Base-by-base conservation (phyloP, 2,797 vertebrate genomes). In the Myotis pilosus region DNA sequence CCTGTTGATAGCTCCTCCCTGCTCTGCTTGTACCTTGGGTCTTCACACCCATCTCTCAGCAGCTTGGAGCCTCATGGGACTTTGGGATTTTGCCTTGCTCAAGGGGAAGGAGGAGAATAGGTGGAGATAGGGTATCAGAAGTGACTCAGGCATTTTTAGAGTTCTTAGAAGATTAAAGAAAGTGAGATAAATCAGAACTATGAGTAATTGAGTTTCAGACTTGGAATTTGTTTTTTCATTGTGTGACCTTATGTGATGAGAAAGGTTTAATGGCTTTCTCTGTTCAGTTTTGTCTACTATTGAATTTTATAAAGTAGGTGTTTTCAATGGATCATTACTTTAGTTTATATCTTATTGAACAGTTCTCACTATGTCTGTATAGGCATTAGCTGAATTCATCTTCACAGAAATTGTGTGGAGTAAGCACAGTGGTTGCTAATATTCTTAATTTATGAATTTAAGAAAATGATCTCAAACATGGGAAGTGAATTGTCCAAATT, bases 251-350 rank as follows among this genome's bases (percentile, higher is more conserved):
- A 25, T 4, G 7, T 69, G 71, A 88, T 3, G 20, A 68, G 62
- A 79, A 91, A 81, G 30, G 13, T 36, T 89, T 88, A 79, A 60
- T 53, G 57, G 19, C 25, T 88, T 92, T 93, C 68, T 94, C 19
- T 6, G 41, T 87, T 94, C 41, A 53, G 6, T 88, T 91, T 87
- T 95, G 66, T 76, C 55, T 36, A 25, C 36, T 62, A 66, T 30
- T 89, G 47, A 93, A 47, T 84, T 91, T 95, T 72, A 90, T 74
- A 20, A 82, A 75, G 57, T 38, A 5, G 51, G 72, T 82, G 1
- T 87, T 87, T 16, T 69, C 30, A 74, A 80, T 53, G 23, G 68
- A 28, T 74, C 16, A 25, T 88, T 92, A 93, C 36, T 86, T 94
- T 83, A 68, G 51, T 69, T 74, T 82, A 33, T 23, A 47, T 72